These are phyloP conservation scores for Crypturellus undulatus DNA, from an alignment of 2,113 vertebrate species.

Conservation along the genomic window DNA sequence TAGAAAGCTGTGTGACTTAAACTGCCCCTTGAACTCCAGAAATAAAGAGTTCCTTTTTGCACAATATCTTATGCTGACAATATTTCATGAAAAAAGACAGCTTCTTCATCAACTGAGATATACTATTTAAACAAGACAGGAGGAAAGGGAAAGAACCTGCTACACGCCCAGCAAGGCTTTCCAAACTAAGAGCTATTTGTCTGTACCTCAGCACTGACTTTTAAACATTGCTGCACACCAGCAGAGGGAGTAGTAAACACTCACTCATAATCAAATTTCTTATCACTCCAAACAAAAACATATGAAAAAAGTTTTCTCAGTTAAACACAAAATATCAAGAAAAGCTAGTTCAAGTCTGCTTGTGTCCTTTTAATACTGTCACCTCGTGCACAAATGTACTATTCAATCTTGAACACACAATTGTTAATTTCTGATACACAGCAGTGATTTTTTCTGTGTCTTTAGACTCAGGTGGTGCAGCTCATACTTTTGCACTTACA, in stretches of 20 bases:
- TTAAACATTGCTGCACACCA: not conserved
- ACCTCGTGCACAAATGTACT: not conserved
- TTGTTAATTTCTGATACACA: not conserved
- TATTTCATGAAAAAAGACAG: not conserved
- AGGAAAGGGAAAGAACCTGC: not conserved
- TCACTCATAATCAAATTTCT: not conserved
- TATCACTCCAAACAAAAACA: not conserved
- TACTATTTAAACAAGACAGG: not conserved
- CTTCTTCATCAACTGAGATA: not conserved
- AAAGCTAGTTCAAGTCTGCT: not conserved
- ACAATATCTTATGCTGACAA: not conserved
- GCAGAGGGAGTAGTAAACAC: not conserved
- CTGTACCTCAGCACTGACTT: not conserved
- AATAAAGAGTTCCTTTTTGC: not conserved
- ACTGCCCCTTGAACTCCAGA: accelerated
- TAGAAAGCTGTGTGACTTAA: not conserved
- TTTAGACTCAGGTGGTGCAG: not conserved
- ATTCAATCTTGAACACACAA: not conserved
- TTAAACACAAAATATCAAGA: not conserved
- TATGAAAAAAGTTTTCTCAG: not conserved
- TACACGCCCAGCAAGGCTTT: not conserved
- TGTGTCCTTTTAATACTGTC: not conserved
- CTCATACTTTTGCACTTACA: not conserved
- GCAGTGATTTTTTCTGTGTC: not conserved
- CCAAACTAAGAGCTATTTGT: not conserved